These are phyloP conservation scores for Piprites chloris DNA, from an alignment of 2,113 vertebrate genomes.

Conservation along the genomic window DNA sequence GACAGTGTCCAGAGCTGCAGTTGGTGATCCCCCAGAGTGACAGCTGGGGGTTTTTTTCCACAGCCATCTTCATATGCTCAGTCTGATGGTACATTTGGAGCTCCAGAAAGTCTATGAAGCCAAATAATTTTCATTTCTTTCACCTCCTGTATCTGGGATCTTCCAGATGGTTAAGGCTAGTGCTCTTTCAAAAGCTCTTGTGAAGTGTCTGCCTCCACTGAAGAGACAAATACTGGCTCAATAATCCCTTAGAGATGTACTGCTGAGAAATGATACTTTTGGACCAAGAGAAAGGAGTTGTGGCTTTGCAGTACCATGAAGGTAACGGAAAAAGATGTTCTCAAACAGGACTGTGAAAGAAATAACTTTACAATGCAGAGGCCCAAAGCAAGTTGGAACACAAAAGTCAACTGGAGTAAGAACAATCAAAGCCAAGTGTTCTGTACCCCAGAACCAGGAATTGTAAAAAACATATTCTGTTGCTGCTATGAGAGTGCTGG, in stretches of 20 bases:
- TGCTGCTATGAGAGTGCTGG: neutral
- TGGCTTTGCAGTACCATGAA: neutral
- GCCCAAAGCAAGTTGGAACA: neutral
- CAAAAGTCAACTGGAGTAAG: neutral
- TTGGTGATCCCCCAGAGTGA: rapidly evolving
- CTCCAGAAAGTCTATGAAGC: neutral
- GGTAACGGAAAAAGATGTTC: neutral
- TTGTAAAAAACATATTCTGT: neutral
- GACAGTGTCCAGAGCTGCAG: neutral
- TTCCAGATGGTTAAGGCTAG: neutral
- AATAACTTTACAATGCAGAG: neutral
- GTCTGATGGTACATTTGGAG: neutral
- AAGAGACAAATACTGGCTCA: neutral
- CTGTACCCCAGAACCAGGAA: neutral
- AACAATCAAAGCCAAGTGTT: neutral
- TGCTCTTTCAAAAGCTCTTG: neutral
- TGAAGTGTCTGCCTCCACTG: neutral
- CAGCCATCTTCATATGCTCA: neutral
- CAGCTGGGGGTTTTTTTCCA: neutral
- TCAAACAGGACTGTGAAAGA: neutral
- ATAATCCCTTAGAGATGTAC: neutral
- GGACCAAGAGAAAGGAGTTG: neutral
- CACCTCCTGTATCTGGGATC: neutral
- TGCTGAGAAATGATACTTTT: neutral
- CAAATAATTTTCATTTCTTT: neutral